These are phyloP conservation scores for Lagorchestes hirsutus DNA, from an alignment of 2,797 vertebrate species.

Conservation along the genomic window DNA sequence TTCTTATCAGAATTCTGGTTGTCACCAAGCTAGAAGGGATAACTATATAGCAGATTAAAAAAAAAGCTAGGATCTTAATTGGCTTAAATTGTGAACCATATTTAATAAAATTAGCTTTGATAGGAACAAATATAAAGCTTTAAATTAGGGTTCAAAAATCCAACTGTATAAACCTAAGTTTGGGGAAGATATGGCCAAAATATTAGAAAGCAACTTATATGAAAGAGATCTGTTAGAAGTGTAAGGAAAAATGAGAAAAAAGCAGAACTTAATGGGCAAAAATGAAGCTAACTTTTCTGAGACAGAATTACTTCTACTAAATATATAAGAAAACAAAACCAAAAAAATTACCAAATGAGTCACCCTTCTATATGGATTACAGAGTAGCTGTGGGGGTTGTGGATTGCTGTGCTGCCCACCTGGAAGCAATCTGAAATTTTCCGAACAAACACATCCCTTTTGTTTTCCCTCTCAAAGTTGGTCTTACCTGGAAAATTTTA, in stretches of 20 bases:
- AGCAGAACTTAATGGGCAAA: not conserved
- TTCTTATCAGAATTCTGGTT: not conserved
- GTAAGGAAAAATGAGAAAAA: not conserved
- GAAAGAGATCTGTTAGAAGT: not conserved
- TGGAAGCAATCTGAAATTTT: constrained; percentile 11
- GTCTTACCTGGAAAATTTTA: not conserved
- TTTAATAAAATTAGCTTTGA: not conserved
- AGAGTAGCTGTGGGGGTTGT: not conserved
- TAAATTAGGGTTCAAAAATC: not conserved
- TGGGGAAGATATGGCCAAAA: not conserved
- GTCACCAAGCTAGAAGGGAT: not conserved
- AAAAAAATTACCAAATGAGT: not conserved
- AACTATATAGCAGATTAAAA: not conserved
- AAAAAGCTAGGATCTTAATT: not conserved
- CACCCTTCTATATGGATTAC: not conserved
- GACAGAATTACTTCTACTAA: not conserved
- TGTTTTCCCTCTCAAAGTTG: not conserved
- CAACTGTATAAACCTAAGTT: not conserved
- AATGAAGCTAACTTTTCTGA: not conserved
- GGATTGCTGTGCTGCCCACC: not conserved
- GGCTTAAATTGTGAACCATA: not conserved
- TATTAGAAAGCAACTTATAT: not conserved
- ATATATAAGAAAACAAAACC: not conserved
- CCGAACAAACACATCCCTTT: not conserved
- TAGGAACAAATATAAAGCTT: not conserved